Conservation (phyloP, 2,113 vertebrate species). For the Australoheros scitulus region DNA sequence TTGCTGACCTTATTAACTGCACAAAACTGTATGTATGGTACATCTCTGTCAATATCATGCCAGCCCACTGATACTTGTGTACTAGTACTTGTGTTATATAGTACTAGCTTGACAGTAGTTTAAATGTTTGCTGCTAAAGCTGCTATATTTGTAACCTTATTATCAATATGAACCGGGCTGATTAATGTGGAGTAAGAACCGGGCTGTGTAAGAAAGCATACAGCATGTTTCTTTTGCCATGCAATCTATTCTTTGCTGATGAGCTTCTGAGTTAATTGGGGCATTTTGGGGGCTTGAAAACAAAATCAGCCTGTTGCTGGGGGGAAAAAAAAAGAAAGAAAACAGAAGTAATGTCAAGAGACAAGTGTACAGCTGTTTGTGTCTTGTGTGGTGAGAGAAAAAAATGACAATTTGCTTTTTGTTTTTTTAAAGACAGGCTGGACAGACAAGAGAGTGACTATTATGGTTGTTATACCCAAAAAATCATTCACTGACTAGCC, state of each 20-base stretch:
- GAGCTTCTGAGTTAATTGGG: conserved; percentile 15
- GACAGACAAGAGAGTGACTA: no score
- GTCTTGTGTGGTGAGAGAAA: background rate
- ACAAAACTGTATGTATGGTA: background rate
- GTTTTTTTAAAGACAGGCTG: background rate
- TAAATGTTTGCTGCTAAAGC: background rate
- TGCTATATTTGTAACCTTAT: background rate
- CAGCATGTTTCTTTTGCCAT: background rate
- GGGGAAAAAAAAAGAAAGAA: background rate
- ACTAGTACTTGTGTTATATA: background rate
- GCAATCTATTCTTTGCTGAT: background rate
- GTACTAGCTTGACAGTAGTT: background rate
- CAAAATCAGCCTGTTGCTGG: background rate
- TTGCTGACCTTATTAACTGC: background rate
- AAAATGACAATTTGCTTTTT: background rate
- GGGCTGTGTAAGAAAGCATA: background rate
- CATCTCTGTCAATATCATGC: background rate
- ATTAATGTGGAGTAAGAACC: background rate
- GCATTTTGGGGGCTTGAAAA: background rate
- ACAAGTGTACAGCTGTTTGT: background rate
- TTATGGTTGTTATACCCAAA: background rate
- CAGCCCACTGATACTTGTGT: no score
- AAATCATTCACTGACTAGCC: background rate
- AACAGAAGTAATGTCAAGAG: background rate
- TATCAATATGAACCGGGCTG: background rate